phyloP scores from a whole-genome alignment of 2,888 invertebrate genomes.

The Caenorhabditis panamensis region DNA sequence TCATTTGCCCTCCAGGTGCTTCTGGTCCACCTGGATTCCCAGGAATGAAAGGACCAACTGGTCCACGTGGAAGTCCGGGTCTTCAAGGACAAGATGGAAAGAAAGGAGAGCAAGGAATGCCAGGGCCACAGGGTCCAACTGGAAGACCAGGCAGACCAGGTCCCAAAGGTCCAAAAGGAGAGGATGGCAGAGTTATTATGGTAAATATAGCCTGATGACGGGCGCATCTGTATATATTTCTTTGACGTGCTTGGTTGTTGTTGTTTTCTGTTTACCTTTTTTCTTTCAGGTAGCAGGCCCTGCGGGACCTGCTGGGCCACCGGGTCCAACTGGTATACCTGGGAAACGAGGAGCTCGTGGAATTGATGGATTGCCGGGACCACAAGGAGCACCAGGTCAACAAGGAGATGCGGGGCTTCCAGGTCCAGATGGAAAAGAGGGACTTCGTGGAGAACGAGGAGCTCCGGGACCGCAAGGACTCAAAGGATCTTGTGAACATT shows the following conservation, averaged over 20 bases:
- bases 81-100: conserved; percentile 76
- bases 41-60: conserved; percentile 77
- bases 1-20: conserved; percentile 79
- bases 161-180: conserved; percentile 69
- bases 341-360: conserved; percentile 67
- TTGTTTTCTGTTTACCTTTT: background rate
- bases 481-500: conserved; percentile 70
- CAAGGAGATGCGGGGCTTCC: conserved; percentile 65
- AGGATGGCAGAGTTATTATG: conserved; percentile 69
- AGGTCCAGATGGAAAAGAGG: conserved; percentile 68
- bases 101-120: conserved; percentile 77
- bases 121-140: conserved; percentile 76
- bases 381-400: conserved; percentile 65
- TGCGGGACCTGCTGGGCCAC: conserved; percentile 67
- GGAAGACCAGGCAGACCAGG: conserved; percentile 72
- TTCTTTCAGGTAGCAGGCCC: conserved; percentile 68
- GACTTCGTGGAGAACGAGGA: conserved; percentile 63
- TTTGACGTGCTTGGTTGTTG: conserved; percentile 3
- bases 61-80: conserved; percentile 73
- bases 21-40: conserved; percentile 76
- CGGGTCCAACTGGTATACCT: conserved; percentile 65
- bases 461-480: conserved; percentile 67
- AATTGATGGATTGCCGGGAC: conserved; percentile 66
- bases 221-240: background rate
- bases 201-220: conserved; percentile 43